Evolutionary conservation across 2,888 invertebrate genomes (phyloP), one percentile per base, ranked within the genome.

Genomic region (Toxonevra muliebris): DNA sequence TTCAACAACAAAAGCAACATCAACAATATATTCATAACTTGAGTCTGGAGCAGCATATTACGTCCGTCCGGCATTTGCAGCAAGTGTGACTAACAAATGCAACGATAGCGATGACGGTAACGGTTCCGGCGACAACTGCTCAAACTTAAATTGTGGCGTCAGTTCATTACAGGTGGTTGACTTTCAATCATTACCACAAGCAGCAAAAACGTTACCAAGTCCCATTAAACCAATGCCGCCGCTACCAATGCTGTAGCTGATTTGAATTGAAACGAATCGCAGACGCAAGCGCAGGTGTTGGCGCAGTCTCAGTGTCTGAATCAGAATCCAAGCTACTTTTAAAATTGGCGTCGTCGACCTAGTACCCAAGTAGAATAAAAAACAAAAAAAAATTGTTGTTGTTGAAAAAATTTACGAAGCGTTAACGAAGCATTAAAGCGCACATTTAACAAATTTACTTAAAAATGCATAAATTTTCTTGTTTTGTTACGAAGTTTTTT

Each of bases 401-500:
- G 65, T 50, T 50, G 40, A 17, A 15, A 30, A 59, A 65, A 66
- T 61, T 61, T 61, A 45, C 41, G 78, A 79, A 81, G 79, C 79
- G 80, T 80, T 77, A 82, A 80, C 81, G 82, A 81, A 80, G 80
- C 81, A 82, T 82, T 81, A 82, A 82, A 82, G 82, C 81, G 82
- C 79, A 76, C 81, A 80, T 82, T 82, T 81, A 82, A 81, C 82
- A 81, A 81, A 81, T 82, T 80, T 81, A 80, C 78, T 79, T 77
- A 78, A 81, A 79, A 80, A 78, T 79, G 78, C 79, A 80, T 54
- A 65, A 54, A 60, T 64, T 57, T 19, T 48, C 45, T n/a, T 48
- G 50, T 48, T 30, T 30, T n/a, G n/a, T 30, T 30, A 30, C 30
- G 7, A 30, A 30, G 30, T 30, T 30, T 30, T 30, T 30, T 30